Base-by-base conservation (phyloP, 1,140 invertebrate genomes). In the Brachionus asplanchnoidis region DNA sequence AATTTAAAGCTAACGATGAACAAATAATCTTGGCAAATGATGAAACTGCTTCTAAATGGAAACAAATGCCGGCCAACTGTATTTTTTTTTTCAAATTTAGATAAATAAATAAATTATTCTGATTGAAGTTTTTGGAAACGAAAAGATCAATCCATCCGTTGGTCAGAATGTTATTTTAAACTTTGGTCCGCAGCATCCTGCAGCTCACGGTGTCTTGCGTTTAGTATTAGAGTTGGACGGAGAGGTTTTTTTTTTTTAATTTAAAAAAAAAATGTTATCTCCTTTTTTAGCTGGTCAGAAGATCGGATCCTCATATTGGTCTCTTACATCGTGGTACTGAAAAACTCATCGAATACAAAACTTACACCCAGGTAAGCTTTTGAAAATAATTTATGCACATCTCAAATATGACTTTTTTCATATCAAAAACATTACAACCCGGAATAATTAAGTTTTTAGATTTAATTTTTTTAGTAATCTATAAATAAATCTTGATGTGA, bases 281-380 rank as follows among this genome's bases (percentile, higher is more conserved):
- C 1, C 28, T 85, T 66, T 68, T 83, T 40, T 50, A 95, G 93
- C 92, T 93, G 84, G 94, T 98, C 2, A 91, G 94, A 70, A 91
- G 93, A 82, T 94, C 95, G 14, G 96, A 98, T 90, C 97, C 97
- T n/a, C 97, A 99, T 88, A 97, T 99, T 87, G 97, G 97, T 5
- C 92, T 99, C 1, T 91, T 99, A 1, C 97, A 99, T 91, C 92
- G 97, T 83, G 97, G 94, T 20, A 99, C 97, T 3, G 97, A 99
- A 89, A 99, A 99, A 89, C 91, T 99, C 3, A 98, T 99, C 85
- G 97, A 99, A 90, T 96, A 99, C 89, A 99, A 99, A 90, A 99
- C 97, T 0, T 99, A 98, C 88, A 95, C 94, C 5, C 89, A 90
- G 87, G 89, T 89, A 46, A 84, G 9, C n/a, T 32, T 56, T 53